phyloP scores from a whole-genome alignment of 2,888 invertebrate species.

The Ptilodon capucinus region DNA sequence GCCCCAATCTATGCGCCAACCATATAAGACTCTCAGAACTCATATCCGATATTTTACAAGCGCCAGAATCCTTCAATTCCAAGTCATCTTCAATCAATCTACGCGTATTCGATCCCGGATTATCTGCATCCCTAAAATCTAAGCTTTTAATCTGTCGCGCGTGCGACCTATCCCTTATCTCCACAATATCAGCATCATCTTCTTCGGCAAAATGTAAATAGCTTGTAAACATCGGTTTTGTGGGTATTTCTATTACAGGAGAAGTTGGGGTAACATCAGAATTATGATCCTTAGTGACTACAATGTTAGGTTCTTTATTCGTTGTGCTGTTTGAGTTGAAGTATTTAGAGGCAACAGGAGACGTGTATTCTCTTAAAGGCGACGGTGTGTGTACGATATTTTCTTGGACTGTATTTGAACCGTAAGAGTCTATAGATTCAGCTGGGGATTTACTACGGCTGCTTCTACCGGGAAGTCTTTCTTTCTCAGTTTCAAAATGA shows the following conservation, averaged over 20 bases:
- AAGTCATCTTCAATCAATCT: slow-evolving; percentile 47
- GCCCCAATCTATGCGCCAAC: slow-evolving; percentile 96
- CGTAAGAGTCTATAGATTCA: slow-evolving; percentile 67
- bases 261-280: slow-evolving; percentile 69
- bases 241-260: slow-evolving; percentile 88
- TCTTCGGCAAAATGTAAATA: slow-evolving; percentile 74
- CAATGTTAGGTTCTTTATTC: slow-evolving; percentile 44
- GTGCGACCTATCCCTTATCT: slow-evolving; percentile 38
- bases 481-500: slow-evolving; percentile 74
- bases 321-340: slow-evolving; percentile 34
- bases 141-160: slow-evolving; percentile 46
- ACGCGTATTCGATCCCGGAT: slow-evolving; percentile 24
- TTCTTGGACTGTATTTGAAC: slow-evolving; percentile 56
- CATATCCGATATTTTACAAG: slow-evolving; percentile 90
- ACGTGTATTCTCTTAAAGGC: slow-evolving; percentile 68
- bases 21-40: slow-evolving; percentile 94
- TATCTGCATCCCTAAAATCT: slow-evolving; percentile 43
- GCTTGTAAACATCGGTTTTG: slow-evolving; percentile 72
- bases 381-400: slow-evolving; percentile 60
- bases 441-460: slow-evolving; percentile 74
- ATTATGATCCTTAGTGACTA: slow-evolving; percentile 43
- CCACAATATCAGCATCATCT: slow-evolving; percentile 46
- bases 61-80: slow-evolving; percentile 41
- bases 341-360: slow-evolving; percentile 51
- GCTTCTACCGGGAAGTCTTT: slow-evolving; percentile 62